These are phyloP conservation scores for Thereva unica DNA, from an alignment of 2,888 invertebrate species.

Conservation along the genomic window DNA sequence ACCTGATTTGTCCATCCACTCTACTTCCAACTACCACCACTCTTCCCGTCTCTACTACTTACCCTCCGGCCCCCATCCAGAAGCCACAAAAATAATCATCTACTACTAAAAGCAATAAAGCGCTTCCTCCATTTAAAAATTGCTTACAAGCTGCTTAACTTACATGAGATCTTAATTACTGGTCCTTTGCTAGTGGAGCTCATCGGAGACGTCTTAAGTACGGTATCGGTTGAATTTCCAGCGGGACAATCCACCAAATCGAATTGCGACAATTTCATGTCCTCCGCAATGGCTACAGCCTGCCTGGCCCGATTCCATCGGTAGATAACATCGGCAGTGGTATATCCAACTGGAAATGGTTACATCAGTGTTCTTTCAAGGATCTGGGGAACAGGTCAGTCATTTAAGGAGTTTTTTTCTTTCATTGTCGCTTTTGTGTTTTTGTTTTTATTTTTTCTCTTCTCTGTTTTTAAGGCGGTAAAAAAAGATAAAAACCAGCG, in stretches of 20 bases:
- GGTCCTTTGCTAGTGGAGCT: slow-evolving; percentile 14
- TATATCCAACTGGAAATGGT: slow-evolving; percentile 69
- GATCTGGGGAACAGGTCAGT: slow-evolving; percentile 37
- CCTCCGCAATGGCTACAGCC: slow-evolving; percentile 73
- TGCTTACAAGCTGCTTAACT: slow-evolving; percentile 31
- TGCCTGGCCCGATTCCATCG: slow-evolving; percentile 72
- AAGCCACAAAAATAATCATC: too few species aligned
- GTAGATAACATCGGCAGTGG: slow-evolving; percentile 73
- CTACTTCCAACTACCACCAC: too few species aligned
- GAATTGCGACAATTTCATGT: slow-evolving; percentile 84
- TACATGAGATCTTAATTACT: slow-evolving; percentile 35
- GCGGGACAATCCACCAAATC: slow-evolving; percentile 77
- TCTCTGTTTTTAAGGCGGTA: too few species aligned
- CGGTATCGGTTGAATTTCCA: slow-evolving; percentile 66
- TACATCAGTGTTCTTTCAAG: slow-evolving; percentile 13
- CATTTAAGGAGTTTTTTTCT: slow-evolving; percentile 10
- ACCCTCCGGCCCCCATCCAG: too few species aligned
- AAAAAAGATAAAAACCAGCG: too few species aligned
- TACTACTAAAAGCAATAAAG: too few species aligned
- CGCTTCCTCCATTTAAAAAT: too few species aligned
- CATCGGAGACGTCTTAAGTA: slow-evolving; percentile 52
- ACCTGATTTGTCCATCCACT: too few species aligned
- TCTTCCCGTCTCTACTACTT: too few species aligned
- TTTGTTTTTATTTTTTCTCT: too few species aligned
- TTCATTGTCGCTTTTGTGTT: neutral